Base-by-base conservation (phyloP, 2,797 vertebrate genomes). In the Scomberomorus guttatus region DNA sequence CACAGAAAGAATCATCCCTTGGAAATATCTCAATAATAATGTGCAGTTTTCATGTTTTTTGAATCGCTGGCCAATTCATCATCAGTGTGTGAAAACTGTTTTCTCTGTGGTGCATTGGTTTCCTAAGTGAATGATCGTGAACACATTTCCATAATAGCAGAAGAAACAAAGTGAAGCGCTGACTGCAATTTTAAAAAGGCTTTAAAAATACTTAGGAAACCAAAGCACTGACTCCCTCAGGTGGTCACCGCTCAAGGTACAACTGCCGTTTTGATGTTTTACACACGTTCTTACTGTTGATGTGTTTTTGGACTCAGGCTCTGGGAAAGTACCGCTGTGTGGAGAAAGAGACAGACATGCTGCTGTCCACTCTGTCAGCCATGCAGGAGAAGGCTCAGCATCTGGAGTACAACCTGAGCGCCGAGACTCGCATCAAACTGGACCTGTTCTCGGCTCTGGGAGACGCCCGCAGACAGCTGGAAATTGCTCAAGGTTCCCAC, bases 381-480 rank as follows among this genome's bases (percentile, higher is more conserved):
- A 92, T 96, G 88, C 96, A 96, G 91, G 96, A 96, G 70, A 96
- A 96, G 69, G 95, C 95, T 61, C 96, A 96, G 50, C 96, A 96
- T 80, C 92, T 96, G 88, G 96, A 96, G 90, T 96, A 95, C 94
- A 96, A 96, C 87, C 94, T 96, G 87, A 96, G 96, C 25, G 96
- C 96, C 0, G 96, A 96, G 91, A 96, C 96, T 0, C 94, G 96
- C 63, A 96, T 96, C 87, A 96, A 96, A 60, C 93, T 96, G 82
- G 96, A 96, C 88, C 93, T 96, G 54, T 96, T 96, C 90, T 96
- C 96, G 0, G 96, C 96, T 0, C 92, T 96, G 70, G 96, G 96
- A 55, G 96, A 96, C 5, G 95, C 96, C 6, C 95, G 96, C 72
- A 89, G 96, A 5, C 96, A 96, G 91, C 91, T 96, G 80, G 95